These are phyloP conservation scores for Zygogramma bicolorata DNA, from an alignment of 2,888 invertebrate genomes.

Conservation along the genomic window DNA sequence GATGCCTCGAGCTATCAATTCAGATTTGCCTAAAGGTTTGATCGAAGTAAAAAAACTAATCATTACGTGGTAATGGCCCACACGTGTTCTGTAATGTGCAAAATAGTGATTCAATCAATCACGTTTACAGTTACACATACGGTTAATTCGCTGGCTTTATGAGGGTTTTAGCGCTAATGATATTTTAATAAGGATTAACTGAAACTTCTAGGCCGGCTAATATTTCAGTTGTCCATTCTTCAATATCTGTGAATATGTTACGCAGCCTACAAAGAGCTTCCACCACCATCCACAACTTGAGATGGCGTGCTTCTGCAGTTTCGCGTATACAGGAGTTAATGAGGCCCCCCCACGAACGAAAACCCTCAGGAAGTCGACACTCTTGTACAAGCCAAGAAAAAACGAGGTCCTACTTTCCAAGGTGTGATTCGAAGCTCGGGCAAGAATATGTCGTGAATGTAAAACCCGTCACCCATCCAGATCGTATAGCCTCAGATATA, in stretches of 20 bases:
- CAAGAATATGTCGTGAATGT: too few relatives aligned
- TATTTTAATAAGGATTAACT: neutral
- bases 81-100: neutral
- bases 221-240: neutral
- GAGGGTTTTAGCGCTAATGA: neutral
- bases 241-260: neutral
- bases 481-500: too few relatives aligned
- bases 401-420: too few relatives aligned
- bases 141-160: neutral
- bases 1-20: neutral
- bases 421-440: too few relatives aligned
- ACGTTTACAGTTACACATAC: neutral
- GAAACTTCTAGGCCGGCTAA: neutral
- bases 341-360: too few relatives aligned
- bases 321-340: too few relatives aligned
- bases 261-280: too few relatives aligned
- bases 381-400: too few relatives aligned
- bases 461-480: too few relatives aligned
- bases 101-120: neutral
- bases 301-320: too few relatives aligned
- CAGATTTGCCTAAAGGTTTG: neutral
- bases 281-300: too few relatives aligned
- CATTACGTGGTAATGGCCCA: neutral
- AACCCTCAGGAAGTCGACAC: too few relatives aligned
- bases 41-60: neutral